phyloP scores from a whole-genome alignment of 2,888 invertebrate species.

The Tinea semifulvella region DNA sequence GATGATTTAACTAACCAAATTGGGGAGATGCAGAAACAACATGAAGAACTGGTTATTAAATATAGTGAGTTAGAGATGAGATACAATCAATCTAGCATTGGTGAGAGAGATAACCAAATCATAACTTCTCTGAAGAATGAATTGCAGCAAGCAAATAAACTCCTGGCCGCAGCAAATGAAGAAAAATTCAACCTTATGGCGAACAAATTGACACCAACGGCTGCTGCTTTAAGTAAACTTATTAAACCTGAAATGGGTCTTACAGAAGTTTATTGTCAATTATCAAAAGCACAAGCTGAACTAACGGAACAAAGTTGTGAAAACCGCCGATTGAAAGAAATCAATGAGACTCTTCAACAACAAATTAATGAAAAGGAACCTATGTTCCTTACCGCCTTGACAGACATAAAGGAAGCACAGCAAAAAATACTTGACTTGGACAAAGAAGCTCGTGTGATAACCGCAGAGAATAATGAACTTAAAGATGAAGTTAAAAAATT shows the following conservation, averaged over 20 bases:
- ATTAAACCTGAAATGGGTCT: conserved; percentile 91
- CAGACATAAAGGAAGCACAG: conserved; percentile 81
- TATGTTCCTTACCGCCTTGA: conserved; percentile 79
- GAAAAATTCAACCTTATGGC: conserved; percentile 60
- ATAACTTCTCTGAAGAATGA: conserved; percentile 80
- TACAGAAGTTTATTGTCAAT: conserved; percentile 91
- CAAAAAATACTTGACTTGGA: conserved; percentile 77
- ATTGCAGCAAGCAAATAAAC: conserved; percentile 83
- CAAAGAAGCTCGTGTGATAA: conserved; percentile 74
- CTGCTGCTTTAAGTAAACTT: conserved; percentile 85
- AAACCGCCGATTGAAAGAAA: conserved; percentile 79
- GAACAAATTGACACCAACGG: conserved; percentile 87
- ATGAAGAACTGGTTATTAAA: conserved; percentile 82
- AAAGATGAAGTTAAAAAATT: conserved; percentile 75
- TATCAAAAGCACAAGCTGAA: conserved; percentile 81
- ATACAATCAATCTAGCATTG: conserved; percentile 69
- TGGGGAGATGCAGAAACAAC: conserved; percentile 75
- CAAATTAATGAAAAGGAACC: conserved; percentile 94
- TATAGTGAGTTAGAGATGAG: conserved; percentile 83
- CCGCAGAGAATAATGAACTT: conserved; percentile 75
- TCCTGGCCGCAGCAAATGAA: conserved; percentile 76
- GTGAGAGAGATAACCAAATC: conserved; percentile 72
- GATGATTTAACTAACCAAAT: conserved; percentile 81
- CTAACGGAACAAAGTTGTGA: conserved; percentile 81
- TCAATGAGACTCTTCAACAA: conserved; percentile 81